These are phyloP conservation scores for Blastobasis lacticolella DNA, from an alignment of 2,888 invertebrate species.

Conservation along the genomic window DNA sequence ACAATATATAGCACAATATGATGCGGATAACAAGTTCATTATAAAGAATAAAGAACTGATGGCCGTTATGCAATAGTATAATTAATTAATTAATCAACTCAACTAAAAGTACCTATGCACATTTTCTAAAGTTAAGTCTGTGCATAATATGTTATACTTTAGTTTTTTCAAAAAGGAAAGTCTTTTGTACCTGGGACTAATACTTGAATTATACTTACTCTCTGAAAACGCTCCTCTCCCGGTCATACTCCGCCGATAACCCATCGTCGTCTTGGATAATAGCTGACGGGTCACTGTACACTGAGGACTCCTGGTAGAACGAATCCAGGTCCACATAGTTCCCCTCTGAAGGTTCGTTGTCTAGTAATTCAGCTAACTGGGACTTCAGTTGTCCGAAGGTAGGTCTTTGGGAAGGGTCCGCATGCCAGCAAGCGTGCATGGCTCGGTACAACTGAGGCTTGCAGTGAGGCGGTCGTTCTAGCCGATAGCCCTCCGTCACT, in stretches of 20 bases:
- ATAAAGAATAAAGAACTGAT: no score
- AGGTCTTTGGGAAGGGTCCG: constrained; percentile 82
- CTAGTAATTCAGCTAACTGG: constrained; percentile 75
- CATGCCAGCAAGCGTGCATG: constrained; percentile 75
- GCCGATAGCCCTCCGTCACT: constrained; percentile 84
- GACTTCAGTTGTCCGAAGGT: constrained; percentile 77
- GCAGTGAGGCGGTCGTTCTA: constrained; percentile 86
- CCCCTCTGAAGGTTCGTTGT: constrained; percentile 76
- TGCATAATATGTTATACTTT: no score
- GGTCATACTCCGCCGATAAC: constrained; percentile 62
- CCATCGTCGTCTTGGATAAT: constrained; percentile 68
- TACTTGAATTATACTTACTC: constrained; percentile 39
- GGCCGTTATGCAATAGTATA: no score
- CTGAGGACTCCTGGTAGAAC: constrained; percentile 77
- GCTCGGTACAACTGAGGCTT: constrained; percentile 73
- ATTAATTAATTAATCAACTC: no score
- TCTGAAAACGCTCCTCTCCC: constrained; percentile 58
- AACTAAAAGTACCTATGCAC: no score
- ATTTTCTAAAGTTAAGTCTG: no score
- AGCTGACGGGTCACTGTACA: constrained; percentile 69
- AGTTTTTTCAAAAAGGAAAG: no score
- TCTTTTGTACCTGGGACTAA: no score
- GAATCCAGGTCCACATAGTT: constrained; percentile 81
- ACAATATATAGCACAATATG: no score
- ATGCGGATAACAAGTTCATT: no score